A percentile compares a stretch with the other conserved stretches of the same genome.
Conservation (phyloP, 2,797 vertebrate species). For the Tiaroga cobitis region DNA sequence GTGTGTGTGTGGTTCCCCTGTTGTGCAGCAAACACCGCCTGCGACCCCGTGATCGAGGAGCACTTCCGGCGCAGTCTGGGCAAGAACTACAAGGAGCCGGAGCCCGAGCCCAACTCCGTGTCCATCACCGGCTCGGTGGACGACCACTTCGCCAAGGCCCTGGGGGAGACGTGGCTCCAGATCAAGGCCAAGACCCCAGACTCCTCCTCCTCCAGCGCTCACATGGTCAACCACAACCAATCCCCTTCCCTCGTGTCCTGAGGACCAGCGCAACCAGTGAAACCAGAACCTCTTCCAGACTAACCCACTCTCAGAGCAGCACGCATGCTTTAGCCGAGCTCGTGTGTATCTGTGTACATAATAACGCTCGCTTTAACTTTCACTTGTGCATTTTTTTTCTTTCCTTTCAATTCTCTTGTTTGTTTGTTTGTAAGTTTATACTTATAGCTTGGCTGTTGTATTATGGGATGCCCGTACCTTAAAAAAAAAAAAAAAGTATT, state of each 20-base stretch:
- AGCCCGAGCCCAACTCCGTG: constrained; percentile 92
- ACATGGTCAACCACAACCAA: constrained; percentile 95
- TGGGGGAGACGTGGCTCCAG: constrained; percentile 97
- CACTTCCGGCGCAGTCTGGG: constrained; percentile 98
- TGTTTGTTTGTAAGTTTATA: constrained; percentile 72
- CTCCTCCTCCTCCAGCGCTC: constrained; percentile 87
- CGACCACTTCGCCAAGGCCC: constrained; percentile 98
- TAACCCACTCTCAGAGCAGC: constrained; percentile 55
- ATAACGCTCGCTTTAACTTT: constrained; percentile 67
- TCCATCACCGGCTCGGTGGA: constrained; percentile 98
- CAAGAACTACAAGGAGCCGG: constrained; percentile 97
- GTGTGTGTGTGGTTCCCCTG: neutral
- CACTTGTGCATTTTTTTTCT: constrained; percentile 34
- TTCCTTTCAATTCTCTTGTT: constrained; percentile 48
- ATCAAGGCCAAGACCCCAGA: constrained; percentile 95
- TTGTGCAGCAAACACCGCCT: constrained; percentile 74
- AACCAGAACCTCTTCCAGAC: neutral
- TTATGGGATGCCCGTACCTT: constrained; percentile 77
- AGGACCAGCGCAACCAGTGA: constrained; percentile 1
- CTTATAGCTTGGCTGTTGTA: constrained; percentile 73
- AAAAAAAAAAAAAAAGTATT: constrained; percentile 64
- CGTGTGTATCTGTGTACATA: constrained; percentile 79
- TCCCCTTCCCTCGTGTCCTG: constrained; percentile 96
- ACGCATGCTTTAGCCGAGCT: constrained; percentile 83
- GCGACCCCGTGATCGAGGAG: constrained; percentile 96